phyloP scores from a whole-genome alignment of 2,888 invertebrate genomes.

The Metalampra italica region DNA sequence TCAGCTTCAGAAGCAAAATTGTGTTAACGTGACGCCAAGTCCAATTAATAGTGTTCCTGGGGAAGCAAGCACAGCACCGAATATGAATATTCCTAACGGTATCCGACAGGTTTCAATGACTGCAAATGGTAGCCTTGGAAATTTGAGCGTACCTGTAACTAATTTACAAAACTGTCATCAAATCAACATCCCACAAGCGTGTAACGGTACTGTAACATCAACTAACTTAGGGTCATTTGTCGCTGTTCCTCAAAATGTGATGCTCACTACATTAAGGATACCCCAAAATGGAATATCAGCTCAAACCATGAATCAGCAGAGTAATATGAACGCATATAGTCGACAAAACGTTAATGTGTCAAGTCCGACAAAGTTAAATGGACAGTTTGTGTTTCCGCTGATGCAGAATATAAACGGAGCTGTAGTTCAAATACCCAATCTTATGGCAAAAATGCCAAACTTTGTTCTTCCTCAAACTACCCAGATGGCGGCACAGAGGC shows the following conservation, averaged over 20 bases:
- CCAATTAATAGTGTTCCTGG: slow-evolving; percentile 36
- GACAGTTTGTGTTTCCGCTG: slow-evolving; percentile 79
- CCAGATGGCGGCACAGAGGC: slow-evolving; percentile 52
- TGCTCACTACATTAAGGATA: slow-evolving; percentile 78
- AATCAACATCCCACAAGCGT: slow-evolving; percentile 60
- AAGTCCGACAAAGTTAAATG: slow-evolving; percentile 70
- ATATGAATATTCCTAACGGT: slow-evolving; percentile 63
- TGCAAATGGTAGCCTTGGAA: slow-evolving; percentile 55
- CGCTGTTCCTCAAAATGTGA: slow-evolving; percentile 73
- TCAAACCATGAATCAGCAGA: slow-evolving; percentile 57
- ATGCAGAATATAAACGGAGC: slow-evolving; percentile 79
- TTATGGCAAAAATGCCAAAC: slow-evolving; percentile 79
- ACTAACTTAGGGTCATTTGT: slow-evolving; percentile 66
- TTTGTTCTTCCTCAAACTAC: slow-evolving; percentile 65
- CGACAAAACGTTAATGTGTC: slow-evolving; percentile 62
- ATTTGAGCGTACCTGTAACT: slow-evolving; percentile 58
- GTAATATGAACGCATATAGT: slow-evolving; percentile 57
- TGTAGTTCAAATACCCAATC: slow-evolving; percentile 80
- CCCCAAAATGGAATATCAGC: slow-evolving; percentile 69
- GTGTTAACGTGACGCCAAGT: slow-evolving; percentile 42
- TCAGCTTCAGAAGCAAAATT: slow-evolving; percentile 64
- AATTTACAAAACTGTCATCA: slow-evolving; percentile 68
- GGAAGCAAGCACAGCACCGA: slow-evolving; percentile 60
- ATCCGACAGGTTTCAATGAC: slow-evolving; percentile 62
- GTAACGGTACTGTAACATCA: slow-evolving; percentile 60